Evolutionary conservation across 2,888 invertebrate genomes (phyloP).

Genomic region (Cantharis nigra): DNA sequence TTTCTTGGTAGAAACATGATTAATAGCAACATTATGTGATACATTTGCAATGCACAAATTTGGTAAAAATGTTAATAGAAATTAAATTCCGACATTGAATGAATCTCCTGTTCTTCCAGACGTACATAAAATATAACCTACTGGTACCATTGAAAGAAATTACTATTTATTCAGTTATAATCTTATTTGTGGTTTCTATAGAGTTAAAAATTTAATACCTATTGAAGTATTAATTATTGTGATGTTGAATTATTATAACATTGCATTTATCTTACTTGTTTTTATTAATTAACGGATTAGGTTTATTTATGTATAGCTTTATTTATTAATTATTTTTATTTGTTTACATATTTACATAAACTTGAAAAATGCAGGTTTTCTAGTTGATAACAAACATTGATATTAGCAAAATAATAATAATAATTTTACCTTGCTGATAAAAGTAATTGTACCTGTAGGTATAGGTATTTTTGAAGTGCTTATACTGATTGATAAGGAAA

Average conservation of each 20-base stretch:
- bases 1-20: not conserved
- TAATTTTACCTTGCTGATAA: not conserved
- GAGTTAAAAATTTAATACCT: no score
- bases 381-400: not conserved
- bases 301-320: not conserved
- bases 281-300: no score
- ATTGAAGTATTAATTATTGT: no score
- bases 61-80: not conserved
- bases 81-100: not conserved
- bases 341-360: not conserved
- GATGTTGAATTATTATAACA: not conserved
- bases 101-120: no score
- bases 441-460: not conserved
- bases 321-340: not conserved
- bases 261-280: no score
- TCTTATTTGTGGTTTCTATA: no score
- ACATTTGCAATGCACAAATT: not conserved
- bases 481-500: not conserved
- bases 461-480: not conserved
- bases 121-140: no score
- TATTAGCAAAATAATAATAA: not conserved
- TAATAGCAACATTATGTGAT: not conserved
- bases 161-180: no score
- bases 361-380: not conserved
- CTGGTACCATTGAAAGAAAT: no score